Percentiles rank a stretch among this genome's conserved stretches.
phyloP scores from a whole-genome alignment of 2,113 vertebrate genomes.

The Eubucco bourcierii region DNA sequence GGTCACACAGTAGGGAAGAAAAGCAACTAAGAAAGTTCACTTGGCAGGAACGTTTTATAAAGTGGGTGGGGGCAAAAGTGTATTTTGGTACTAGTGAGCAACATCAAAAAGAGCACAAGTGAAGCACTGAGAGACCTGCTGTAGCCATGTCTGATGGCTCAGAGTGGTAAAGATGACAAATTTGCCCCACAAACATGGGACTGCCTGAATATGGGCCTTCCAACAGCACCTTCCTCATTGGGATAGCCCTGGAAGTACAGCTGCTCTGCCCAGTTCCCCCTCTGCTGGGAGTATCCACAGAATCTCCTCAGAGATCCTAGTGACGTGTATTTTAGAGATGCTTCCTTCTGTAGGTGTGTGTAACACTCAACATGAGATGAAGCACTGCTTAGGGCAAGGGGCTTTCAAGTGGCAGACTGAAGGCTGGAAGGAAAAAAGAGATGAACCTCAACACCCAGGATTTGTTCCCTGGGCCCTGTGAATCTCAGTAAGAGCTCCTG shows the following conservation, averaged over 20 bases:
- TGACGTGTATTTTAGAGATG: fast-evolving
- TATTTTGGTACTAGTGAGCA: neutral
- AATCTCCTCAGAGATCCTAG: neutral
- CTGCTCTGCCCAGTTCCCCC: neutral
- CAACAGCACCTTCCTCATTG: neutral
- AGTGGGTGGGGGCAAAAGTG: neutral
- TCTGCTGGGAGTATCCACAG: neutral
- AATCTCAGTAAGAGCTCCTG: neutral
- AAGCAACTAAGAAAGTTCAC: neutral
- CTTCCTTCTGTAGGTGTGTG: fast-evolving
- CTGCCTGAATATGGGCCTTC: neutral
- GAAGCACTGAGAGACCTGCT: neutral
- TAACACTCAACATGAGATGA: neutral
- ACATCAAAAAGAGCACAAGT: neutral
- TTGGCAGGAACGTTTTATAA: neutral
- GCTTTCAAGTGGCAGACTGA: neutral
- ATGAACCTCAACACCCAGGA: neutral
- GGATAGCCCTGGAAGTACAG: neutral
- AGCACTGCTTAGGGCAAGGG: neutral
- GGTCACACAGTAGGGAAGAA: neutral
- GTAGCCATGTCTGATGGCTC: neutral
- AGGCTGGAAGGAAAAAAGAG: neutral
- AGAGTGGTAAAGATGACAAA: neutral
- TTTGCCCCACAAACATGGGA: neutral
- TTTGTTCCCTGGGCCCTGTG: neutral